phyloP scores from a whole-genome alignment of 2,888 invertebrate genomes.

The Epirrhoe tristata region DNA sequence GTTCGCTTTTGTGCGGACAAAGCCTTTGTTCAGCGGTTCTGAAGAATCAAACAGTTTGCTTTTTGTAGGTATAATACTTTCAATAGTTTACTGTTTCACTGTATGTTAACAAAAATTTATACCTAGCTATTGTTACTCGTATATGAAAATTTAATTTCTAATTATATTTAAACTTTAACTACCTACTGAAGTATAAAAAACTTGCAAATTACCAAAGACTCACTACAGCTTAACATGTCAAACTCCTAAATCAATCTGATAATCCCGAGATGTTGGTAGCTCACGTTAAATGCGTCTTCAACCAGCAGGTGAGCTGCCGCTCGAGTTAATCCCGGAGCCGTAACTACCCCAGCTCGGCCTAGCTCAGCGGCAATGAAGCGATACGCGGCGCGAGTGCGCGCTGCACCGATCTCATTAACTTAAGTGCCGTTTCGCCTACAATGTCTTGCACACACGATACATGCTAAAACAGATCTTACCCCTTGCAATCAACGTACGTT shows the following conservation, averaged over 20 bases:
- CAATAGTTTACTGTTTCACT: background rate
- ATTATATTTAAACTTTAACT: no score
- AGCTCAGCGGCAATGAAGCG: slow-evolving; percentile 17
- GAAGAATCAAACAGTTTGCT: background rate
- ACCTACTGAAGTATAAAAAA: no score
- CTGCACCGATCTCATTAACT: slow-evolving; percentile 24
- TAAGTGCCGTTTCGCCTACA: slow-evolving; percentile 15
- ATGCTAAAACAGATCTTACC: slow-evolving; percentile 6
- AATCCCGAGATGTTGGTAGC: background rate
- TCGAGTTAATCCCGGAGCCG: slow-evolving; percentile 3
- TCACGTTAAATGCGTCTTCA: slow-evolving; percentile 1
- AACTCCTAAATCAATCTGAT: background rate
- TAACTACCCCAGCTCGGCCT: slow-evolving; percentile 3
- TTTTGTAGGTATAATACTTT: background rate
- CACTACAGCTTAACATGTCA: background rate
- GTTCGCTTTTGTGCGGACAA: slow-evolving; percentile 16
- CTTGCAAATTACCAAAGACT: background rate
- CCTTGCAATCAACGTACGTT: background rate
- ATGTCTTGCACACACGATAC: slow-evolving; percentile 10
- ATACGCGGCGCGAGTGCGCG: slow-evolving; percentile 11
- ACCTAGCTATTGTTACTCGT: no score
- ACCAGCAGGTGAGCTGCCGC: slow-evolving; percentile 6
- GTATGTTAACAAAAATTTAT: no score
- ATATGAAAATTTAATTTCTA: no score
- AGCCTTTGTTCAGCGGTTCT: slow-evolving; percentile 11